These are phyloP conservation scores for Naja naja DNA, from an alignment of 2,113 vertebrate species.

Conservation along the genomic window DNA sequence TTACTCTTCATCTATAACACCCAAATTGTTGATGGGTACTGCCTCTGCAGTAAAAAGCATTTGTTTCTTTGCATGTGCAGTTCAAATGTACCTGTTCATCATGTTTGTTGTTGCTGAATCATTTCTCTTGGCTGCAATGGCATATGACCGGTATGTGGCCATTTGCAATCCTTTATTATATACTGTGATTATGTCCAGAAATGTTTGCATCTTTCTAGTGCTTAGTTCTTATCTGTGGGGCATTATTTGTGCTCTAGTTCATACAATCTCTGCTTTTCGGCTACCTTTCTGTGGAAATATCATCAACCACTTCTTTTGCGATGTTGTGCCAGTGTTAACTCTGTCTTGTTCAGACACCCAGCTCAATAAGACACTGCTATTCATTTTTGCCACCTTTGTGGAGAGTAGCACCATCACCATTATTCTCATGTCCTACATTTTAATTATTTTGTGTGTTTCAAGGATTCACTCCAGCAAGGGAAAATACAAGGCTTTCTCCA, in stretches of 20 bases:
- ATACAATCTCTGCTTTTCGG: constrained; percentile 47
- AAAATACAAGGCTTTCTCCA: constrained; percentile 50
- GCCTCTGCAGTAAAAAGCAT: constrained; percentile 55
- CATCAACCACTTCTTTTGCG: constrained; percentile 68
- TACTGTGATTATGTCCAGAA: constrained; percentile 60
- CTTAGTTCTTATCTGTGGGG: constrained; percentile 50
- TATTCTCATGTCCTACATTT: constrained; percentile 48
- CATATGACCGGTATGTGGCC: constrained; percentile 65
- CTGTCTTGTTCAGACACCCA: constrained; percentile 58
- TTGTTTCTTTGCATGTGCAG: constrained; percentile 57
- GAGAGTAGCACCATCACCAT: constrained; percentile 4
- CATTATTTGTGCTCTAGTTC: constrained; percentile 41
- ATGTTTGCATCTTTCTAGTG: constrained; percentile 35
- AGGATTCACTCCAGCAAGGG: constrained; percentile 38
- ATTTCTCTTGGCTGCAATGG: constrained; percentile 70
- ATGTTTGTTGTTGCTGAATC: constrained; percentile 67
- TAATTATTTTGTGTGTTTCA: constrained; percentile 43
- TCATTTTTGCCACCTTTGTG: constrained; percentile 41
- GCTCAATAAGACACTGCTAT: constrained; percentile 56
- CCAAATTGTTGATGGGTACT: constrained; percentile 64
- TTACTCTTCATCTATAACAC: constrained; percentile 27
- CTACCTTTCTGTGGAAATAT: constrained; percentile 65
- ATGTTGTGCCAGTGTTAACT: constrained; percentile 61
- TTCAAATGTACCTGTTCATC: constrained; percentile 63
- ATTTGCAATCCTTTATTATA: constrained; percentile 60